These are phyloP conservation scores for Seira ritae DNA, from an alignment of 2,888 invertebrate species.

Conservation along the genomic window DNA sequence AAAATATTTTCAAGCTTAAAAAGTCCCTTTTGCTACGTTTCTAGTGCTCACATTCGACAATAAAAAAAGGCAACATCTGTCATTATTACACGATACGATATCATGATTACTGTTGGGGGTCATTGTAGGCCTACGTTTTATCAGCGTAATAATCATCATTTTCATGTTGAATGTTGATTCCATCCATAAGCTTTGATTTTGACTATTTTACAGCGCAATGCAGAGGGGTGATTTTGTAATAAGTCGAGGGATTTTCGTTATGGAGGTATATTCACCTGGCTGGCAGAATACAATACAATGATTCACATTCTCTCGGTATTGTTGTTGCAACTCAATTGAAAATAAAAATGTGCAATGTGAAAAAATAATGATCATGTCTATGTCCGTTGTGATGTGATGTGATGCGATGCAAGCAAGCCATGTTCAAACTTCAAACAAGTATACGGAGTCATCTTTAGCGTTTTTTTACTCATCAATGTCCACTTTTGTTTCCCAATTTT, in stretches of 20 bases:
- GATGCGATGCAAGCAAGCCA: background rate
- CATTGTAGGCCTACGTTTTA: slow-evolving; percentile 59
- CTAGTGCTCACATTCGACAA: slow-evolving; percentile 8
- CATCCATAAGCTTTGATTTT: no score
- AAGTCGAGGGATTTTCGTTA: slow-evolving; percentile 22
- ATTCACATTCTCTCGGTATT: background rate
- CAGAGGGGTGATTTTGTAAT: background rate
- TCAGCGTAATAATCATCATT: slow-evolving; percentile 28
- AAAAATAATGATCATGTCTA: background rate
- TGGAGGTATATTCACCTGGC: background rate
- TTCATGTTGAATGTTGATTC: slow-evolving; percentile 9
- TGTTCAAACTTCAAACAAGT: background rate
- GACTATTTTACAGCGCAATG: background rate
- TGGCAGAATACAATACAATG: background rate
- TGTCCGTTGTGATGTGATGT: background rate
- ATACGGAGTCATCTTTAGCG: background rate
- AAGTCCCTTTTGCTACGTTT: background rate
- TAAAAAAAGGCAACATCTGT: slow-evolving; percentile 23
- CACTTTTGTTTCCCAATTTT: background rate
- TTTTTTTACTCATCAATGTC: background rate
- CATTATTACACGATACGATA: slow-evolving; percentile 30
- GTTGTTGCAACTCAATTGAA: slow-evolving; percentile 39
- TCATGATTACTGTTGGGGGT: slow-evolving; percentile 59
- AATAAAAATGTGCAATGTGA: slow-evolving; percentile 2
- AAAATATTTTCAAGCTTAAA: slow-evolving; percentile 16